phyloP scores from a whole-genome alignment of 23 tunicate genomes.

The Clavelina lepadiformis region DNA sequence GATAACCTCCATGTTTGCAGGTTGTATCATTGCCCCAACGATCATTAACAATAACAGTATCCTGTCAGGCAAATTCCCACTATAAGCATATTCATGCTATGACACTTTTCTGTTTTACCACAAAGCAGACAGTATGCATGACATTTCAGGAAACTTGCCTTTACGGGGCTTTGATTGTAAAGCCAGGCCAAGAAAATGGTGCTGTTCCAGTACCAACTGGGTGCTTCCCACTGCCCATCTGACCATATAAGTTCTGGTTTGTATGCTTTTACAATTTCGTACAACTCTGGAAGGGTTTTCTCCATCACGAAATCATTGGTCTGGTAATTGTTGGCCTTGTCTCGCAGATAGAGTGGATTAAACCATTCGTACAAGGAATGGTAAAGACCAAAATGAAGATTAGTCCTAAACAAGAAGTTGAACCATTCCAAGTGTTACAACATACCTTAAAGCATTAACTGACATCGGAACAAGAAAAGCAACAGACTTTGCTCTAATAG shows the following conservation, averaged over 20 bases:
- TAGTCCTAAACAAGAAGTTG: slow-evolving; percentile 8
- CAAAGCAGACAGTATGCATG: background rate
- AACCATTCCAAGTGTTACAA: too few relatives aligned
- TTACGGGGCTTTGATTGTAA: slow-evolving; percentile 70
- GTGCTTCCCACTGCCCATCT: slow-evolving; percentile 72
- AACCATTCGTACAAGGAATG: slow-evolving; percentile 58
- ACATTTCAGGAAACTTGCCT: slow-evolving; percentile 11
- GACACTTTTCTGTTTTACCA: background rate
- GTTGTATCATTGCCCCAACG: slow-evolving; percentile 53
- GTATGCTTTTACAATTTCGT: slow-evolving; percentile 53
- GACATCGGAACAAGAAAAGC: too few relatives aligned
- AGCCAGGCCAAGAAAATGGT: slow-evolving; percentile 64
- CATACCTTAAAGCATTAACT: too few relatives aligned
- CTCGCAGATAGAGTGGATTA: slow-evolving; percentile 37
- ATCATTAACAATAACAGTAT: slow-evolving; percentile 52
- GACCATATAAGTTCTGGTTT: slow-evolving; percentile 73
- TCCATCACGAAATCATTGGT: slow-evolving; percentile 11
- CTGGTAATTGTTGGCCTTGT: slow-evolving; percentile 8
- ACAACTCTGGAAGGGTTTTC: slow-evolving; percentile 51
- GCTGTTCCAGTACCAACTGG: slow-evolving; percentile 59
- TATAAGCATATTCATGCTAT: too few relatives aligned
- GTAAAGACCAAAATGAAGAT: slow-evolving; percentile 50
- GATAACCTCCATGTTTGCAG: slow-evolving; percentile 61
- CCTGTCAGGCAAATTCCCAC: too few relatives aligned
- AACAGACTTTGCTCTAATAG: slow-evolving; percentile 38